Conservation (phyloP, 1,140 invertebrate species). For the Drosophila arawakana region DNA sequence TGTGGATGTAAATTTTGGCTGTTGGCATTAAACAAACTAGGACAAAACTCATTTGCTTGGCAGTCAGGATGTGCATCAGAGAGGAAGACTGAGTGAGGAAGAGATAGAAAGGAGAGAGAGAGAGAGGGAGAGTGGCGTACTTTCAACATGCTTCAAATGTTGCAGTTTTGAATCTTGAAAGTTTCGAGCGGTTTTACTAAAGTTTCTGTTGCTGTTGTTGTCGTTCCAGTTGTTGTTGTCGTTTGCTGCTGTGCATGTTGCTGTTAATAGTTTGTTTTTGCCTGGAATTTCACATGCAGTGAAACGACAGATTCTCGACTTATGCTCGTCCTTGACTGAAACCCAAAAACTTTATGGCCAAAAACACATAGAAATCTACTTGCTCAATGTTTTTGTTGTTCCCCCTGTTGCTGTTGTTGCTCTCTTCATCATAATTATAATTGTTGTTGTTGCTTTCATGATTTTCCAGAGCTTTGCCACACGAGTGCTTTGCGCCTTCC, state of each 20-base stretch:
- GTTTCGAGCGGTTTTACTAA: constrained; percentile 64
- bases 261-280: constrained; percentile 60
- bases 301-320: constrained; percentile 4
- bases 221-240: constrained; percentile 25
- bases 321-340: constrained; percentile 44
- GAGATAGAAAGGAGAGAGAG: neutral
- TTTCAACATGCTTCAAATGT: constrained; percentile 72
- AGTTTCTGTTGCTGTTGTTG: constrained; percentile 40
- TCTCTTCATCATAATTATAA: constrained; percentile 13
- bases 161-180: constrained; percentile 79
- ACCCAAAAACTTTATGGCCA: constrained; percentile 55
- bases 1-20: constrained; percentile 42
- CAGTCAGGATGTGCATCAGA: constrained; percentile 72
- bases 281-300: constrained; percentile 35
- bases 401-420: constrained; percentile 24
- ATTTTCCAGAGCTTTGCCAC: constrained; percentile 6
- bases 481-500: neutral
- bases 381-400: constrained; percentile 34
- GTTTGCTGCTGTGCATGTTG: constrained; percentile 50
- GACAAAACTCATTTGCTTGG: constrained; percentile 77
- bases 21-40: constrained; percentile 70
- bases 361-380: constrained; percentile 66
- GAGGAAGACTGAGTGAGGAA: constrained; percentile 23
- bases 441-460: constrained; percentile 23
- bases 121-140: constrained; percentile 13